Percentiles rank a stretch among this genome's conserved stretches.
Evolutionary conservation across 2,797 vertebrate species (phyloP).

Genomic region (Urosaurus nigricauda): DNA sequence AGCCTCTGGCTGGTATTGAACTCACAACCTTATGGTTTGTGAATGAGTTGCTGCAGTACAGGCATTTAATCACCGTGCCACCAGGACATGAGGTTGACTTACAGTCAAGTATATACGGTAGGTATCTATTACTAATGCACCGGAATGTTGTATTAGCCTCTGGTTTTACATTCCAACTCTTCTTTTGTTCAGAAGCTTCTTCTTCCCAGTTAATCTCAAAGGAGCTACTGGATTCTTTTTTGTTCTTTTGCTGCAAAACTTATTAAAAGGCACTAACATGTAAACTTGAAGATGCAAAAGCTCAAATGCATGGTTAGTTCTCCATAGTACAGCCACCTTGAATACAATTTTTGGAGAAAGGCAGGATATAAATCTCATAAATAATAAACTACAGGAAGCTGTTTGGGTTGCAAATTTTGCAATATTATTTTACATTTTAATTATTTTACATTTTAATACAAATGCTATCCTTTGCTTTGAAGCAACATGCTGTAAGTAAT

Average conservation of each 20-base stretch:
- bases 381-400: neutral
- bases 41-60: too few relatives aligned
- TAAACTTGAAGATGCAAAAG: neutral
- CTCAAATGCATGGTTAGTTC: neutral
- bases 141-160: neutral
- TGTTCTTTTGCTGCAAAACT: neutral
- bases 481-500: neutral
- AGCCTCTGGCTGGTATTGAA: too few relatives aligned
- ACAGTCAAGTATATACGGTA: too few relatives aligned
- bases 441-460: constrained; percentile 15
- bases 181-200: neutral
- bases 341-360: too few relatives aligned
- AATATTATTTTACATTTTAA: constrained; percentile 3
- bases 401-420: constrained; percentile 4
- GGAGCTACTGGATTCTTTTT: neutral
- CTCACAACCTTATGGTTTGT: too few relatives aligned
- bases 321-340: too few relatives aligned
- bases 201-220: too few relatives aligned
- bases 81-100: too few relatives aligned
- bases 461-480: neutral
- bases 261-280: neutral
- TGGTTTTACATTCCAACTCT: neutral
- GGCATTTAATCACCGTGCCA: too few relatives aligned
- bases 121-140: neutral
- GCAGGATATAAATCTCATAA: too few relatives aligned